Conservation (phyloP, 2,888 invertebrate genomes). For the Caenorhabditis sp. region DNA sequence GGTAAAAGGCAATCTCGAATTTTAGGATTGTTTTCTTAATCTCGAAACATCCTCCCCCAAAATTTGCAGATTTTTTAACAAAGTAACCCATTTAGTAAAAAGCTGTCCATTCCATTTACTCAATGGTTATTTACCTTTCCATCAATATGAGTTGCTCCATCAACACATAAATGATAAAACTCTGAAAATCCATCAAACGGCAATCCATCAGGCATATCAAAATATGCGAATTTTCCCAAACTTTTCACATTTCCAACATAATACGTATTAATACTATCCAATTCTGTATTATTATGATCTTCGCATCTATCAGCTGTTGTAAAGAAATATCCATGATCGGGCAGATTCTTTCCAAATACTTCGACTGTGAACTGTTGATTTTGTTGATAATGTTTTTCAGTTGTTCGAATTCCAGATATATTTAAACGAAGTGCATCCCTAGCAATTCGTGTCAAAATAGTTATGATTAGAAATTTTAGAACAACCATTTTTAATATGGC, state of each 20-base stretch:
- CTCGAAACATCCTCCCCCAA: too few relatives aligned
- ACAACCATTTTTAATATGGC: background rate
- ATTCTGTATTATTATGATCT: background rate
- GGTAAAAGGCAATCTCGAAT: too few relatives aligned
- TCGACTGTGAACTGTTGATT: background rate
- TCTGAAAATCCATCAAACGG: background rate
- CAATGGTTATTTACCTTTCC: background rate
- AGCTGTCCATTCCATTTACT: too few relatives aligned
- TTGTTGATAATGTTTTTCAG: background rate
- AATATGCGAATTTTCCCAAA: background rate
- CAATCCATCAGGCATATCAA: background rate
- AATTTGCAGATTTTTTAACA: too few relatives aligned
- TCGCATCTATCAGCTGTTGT: background rate
- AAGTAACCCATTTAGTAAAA: too few relatives aligned
- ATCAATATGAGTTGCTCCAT: background rate
- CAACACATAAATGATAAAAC: background rate
- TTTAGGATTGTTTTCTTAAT: too few relatives aligned
- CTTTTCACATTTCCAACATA: background rate
- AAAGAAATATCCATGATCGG: background rate
- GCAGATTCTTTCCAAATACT: constrained; percentile 4
- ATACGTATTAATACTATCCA: background rate
- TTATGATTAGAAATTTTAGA: background rate
- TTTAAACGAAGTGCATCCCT: background rate
- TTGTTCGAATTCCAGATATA: constrained; percentile 5
- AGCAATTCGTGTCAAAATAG: background rate